Evolutionary conservation across 2,888 invertebrate genomes (phyloP).

Genomic region (Lordiphosa fenestrarum): DNA sequence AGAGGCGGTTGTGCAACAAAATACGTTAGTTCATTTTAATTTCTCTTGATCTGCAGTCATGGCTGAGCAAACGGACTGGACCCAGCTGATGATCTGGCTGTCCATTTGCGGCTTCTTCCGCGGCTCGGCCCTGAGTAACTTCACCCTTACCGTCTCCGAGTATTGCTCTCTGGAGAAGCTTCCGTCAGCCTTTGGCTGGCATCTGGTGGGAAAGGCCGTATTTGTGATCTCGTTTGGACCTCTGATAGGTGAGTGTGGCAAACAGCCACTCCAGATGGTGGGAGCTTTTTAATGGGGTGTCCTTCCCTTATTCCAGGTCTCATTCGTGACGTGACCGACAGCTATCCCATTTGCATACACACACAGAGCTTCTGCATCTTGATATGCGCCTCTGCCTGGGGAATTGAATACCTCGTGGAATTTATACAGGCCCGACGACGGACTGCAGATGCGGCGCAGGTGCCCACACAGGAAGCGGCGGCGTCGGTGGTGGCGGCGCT

Average conservation of each 20-base stretch:
- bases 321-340: constrained; percentile 85
- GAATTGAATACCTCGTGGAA: constrained; percentile 82
- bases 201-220: constrained; percentile 88
- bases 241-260: constrained; percentile 82
- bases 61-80: constrained; percentile 87
- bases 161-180: constrained; percentile 87
- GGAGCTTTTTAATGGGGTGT: background rate
- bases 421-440: constrained; percentile 64
- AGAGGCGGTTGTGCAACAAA: too few species aligned
- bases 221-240: constrained; percentile 87
- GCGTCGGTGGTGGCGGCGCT: constrained; percentile 1
- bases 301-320: constrained; percentile 82
- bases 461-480: constrained; percentile 41
- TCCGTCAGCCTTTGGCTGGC: constrained; percentile 88
- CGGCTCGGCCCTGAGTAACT: constrained; percentile 89
- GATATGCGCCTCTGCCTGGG: constrained; percentile 86
- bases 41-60: constrained; percentile 82
- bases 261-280: accelerated
- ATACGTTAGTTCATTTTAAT: background rate
- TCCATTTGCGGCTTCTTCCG: constrained; percentile 89
- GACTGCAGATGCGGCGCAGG: constrained; percentile 56
- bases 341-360: constrained; percentile 87
- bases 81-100: constrained; percentile 85
- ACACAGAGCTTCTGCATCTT: constrained; percentile 86
- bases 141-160: constrained; percentile 89